phyloP scores from a whole-genome alignment of 2,113 vertebrate genomes.

The Vidua chalybeata region DNA sequence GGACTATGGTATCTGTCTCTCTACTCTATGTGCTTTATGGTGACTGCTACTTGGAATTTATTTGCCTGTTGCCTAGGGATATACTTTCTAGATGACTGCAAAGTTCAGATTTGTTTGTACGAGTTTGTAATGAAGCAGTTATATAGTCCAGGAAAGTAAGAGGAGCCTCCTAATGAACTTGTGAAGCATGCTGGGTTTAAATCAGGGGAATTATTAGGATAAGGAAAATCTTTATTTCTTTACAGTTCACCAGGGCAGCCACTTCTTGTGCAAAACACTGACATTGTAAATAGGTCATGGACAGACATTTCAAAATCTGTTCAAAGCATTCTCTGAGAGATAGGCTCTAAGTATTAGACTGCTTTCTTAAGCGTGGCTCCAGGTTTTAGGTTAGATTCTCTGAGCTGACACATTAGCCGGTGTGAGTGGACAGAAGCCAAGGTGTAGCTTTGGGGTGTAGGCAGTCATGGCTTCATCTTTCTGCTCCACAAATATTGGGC shows the following conservation, averaged over 20 bases:
- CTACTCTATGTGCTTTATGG: slow-evolving; percentile 13
- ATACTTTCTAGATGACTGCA: slow-evolving; percentile 42
- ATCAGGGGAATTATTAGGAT: not conserved
- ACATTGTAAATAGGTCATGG: not conserved
- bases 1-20: not conserved
- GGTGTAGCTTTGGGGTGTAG: not conserved
- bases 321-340: not conserved
- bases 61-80: slow-evolving; percentile 47
- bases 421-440: not conserved
- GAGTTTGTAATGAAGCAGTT: not conserved
- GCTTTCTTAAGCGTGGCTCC: not conserved
- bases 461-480: not conserved
- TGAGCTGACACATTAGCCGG: not conserved
- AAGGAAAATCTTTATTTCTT: not conserved
- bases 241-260: not conserved
- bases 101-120: slow-evolving; percentile 39
- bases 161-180: not conserved
- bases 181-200: not conserved
- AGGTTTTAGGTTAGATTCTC: not conserved
- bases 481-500: not conserved
- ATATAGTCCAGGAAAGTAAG: not conserved
- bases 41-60: slow-evolving; percentile 40
- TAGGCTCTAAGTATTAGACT: fast-evolving
- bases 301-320: not conserved
- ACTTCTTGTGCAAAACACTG: not conserved